phyloP scores from a whole-genome alignment of 2,888 invertebrate genomes.

The Netelia fuscicornis region DNA sequence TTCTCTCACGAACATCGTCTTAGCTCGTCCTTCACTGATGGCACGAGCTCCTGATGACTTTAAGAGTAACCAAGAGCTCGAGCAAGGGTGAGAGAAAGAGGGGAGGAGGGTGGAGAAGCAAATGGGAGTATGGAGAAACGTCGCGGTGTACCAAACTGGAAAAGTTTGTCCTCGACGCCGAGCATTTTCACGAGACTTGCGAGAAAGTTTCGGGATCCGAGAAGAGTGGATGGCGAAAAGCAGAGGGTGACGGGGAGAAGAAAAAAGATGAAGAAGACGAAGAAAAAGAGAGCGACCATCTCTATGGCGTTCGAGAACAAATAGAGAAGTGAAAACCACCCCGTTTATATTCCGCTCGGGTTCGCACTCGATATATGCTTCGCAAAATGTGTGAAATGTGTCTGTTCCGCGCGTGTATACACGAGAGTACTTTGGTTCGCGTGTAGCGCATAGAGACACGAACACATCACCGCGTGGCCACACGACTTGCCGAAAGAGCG shows the following conservation, averaged over 20 bases:
- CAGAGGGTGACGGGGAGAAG: constrained; percentile 19
- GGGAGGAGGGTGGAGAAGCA: constrained; percentile 37
- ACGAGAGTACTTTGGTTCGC: constrained; percentile 19
- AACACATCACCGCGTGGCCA: constrained; percentile 2
- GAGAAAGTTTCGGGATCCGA: constrained; percentile 59
- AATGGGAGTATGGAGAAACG: constrained; percentile 56
- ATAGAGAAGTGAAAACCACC: constrained; percentile 72
- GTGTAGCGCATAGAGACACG: background rate
- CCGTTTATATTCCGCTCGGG: constrained; percentile 76
- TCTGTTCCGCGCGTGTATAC: constrained; percentile 8
- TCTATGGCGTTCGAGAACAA: constrained; percentile 68
- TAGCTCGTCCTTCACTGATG: constrained; percentile 20
- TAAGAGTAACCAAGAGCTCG: constrained; percentile 71
- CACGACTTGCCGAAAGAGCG: constrained; percentile 23
- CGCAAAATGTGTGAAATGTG: constrained; percentile 62
- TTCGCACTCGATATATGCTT: constrained; percentile 66
- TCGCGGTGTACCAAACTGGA: constrained; percentile 65
- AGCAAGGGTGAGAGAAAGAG: constrained; percentile 14
- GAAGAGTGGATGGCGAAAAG: constrained; percentile 61
- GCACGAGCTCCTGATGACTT: constrained; percentile 71
- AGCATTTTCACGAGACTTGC: constrained; percentile 49
- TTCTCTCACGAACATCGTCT: constrained; percentile 25
- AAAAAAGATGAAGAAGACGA: constrained; percentile 32
- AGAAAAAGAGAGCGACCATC: constrained; percentile 32
- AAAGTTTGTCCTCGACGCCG: constrained; percentile 69